Evolutionary conservation across 92 coral and sea anemone species (phyloP), one percentile per base, ranked within the genome.

Genomic region (Zoanthus sociatus): DNA sequence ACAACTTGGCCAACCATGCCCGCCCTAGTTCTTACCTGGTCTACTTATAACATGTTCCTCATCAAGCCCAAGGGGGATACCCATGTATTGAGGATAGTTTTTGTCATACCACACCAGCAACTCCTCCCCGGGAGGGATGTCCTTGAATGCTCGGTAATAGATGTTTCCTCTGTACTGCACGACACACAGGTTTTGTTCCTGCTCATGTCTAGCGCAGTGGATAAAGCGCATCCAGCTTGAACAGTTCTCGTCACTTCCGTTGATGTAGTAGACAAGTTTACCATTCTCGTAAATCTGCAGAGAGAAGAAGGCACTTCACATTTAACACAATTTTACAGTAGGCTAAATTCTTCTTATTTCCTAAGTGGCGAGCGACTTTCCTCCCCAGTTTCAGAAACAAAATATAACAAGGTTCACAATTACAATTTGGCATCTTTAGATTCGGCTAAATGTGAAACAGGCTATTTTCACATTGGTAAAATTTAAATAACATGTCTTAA

Each of bases 221-320:
- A 97, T 97, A 54, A 93, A 97, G 32, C 99, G 76, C 99, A 97
- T 97, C 99, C 99, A 97, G 70, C 99, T 97, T 3, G 99, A 97
- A 7, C 81, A 48, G 54, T 82, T 91, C 86, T 91, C 94, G 79
- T 97, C 99, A 55, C 98, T 93, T 2, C 98, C 99, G 45, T 97
- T 96, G 4, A 97, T 87, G 84, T 90, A 97, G 73, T 76, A 91
- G 8, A 90, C 87, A 7, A 93, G 89, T n/a, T 91, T 89, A 48
- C 91, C 90, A 16, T 93, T 88, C n/a, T 91, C 94, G 86, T 92
- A 96, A 46, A 96, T 93, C 99, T 96, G 69, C 13, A 73, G 55
- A 77, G n/a, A 55, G 55, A 17, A 21, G 37, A 79, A 18, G 44
- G 68, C 21, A 4, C 18, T 12, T 17, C 3, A 26, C 42, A 37